Percentiles rank a stretch among this genome's conserved stretches.
Conservation (phyloP, 2,113 vertebrate species). For the Leptosomus discolor region DNA sequence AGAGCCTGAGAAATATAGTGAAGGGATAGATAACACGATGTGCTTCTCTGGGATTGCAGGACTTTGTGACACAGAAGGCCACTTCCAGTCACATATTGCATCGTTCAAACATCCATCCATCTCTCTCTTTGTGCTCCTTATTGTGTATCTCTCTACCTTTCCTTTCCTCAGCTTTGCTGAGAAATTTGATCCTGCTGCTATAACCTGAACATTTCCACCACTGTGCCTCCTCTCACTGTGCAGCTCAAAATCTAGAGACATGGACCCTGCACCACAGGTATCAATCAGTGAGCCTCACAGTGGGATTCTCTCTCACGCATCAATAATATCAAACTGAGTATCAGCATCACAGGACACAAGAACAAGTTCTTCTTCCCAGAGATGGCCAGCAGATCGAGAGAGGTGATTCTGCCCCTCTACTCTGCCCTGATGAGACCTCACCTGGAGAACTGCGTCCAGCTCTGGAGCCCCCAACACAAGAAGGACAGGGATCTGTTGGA, state of each 20-base stretch:
- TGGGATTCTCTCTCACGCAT: neutral
- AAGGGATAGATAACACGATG: neutral
- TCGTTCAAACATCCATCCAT: neutral
- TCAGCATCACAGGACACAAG: neutral
- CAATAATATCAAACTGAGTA: neutral
- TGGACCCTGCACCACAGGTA: neutral
- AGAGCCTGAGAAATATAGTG: neutral
- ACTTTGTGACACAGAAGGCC: neutral
- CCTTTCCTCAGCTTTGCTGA: neutral
- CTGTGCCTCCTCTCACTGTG: neutral
- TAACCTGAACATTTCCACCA: neutral
- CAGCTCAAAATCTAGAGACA: neutral
- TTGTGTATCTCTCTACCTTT: neutral
- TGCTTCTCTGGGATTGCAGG: neutral
- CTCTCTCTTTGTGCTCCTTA: neutral
- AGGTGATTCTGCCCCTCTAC: too few relatives aligned
- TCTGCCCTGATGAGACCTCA: too few relatives aligned
- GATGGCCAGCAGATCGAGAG: too few relatives aligned
- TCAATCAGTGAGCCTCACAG: neutral
- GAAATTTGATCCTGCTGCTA: neutral
- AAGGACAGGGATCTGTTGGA: too few relatives aligned
- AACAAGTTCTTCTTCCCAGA: neutral
- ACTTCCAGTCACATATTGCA: neutral
- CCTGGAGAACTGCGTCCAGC: too few relatives aligned
- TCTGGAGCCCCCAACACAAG: too few relatives aligned